These are phyloP conservation scores for Saimiri boliviensis DNA, from an alignment of 2,113 vertebrate genomes.

Conservation along the genomic window DNA sequence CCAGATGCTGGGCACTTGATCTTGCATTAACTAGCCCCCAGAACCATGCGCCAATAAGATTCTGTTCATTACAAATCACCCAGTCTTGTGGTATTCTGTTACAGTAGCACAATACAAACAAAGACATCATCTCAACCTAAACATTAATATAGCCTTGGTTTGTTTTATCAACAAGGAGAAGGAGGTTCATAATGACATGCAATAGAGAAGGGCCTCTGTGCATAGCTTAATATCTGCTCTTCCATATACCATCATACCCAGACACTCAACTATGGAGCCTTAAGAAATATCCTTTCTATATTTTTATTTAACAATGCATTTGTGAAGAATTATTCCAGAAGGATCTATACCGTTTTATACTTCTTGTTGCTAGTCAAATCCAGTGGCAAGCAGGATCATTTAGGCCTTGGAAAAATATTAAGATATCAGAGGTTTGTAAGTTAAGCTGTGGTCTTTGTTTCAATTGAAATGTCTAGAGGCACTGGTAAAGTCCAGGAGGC, in stretches of 20 bases:
- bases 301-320: neutral
- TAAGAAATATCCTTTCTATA: neutral
- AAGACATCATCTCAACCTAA: neutral
- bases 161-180: neutral
- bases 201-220: neutral
- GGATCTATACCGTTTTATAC: neutral
- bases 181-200: neutral
- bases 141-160: neutral
- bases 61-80: neutral
- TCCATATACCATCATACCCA: neutral
- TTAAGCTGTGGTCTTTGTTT: neutral
- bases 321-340: neutral
- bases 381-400: neutral
- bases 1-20: neutral
- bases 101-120: neutral
- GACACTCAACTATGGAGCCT: neutral
- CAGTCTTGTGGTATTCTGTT: neutral
- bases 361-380: neutral
- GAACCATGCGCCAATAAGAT: neutral
- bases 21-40: neutral
- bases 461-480: neutral
- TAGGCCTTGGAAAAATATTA: neutral
- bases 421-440: neutral
- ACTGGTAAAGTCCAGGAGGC: neutral
- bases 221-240: neutral